Conservation (phyloP, 2,888 invertebrate species). For the Leptopilina syphax region DNA sequence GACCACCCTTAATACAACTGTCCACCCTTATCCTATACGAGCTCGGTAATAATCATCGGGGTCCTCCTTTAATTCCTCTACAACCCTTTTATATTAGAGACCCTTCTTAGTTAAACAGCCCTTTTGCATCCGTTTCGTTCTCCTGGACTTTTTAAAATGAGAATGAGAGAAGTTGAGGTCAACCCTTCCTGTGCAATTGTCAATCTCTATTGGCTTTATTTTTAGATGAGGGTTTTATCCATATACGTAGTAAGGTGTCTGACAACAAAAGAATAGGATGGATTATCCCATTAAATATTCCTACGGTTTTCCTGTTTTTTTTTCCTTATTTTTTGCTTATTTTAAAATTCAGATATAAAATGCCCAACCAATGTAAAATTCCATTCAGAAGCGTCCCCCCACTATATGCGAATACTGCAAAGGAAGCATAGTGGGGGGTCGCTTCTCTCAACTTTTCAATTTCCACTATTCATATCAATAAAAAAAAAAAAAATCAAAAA, state of each 20-base stretch:
- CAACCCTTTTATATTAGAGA: conserved; percentile 70
- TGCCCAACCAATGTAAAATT: too few relatives aligned
- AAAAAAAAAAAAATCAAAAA: too few relatives aligned
- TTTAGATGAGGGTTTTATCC: conserved; percentile 7
- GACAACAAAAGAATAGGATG: neutral
- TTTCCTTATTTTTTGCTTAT: neutral
- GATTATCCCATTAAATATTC: conserved; percentile 1
- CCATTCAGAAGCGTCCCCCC: too few relatives aligned
- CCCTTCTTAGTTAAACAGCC: conserved; percentile 71
- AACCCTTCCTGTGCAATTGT: conserved; percentile 38
- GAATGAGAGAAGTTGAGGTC: neutral
- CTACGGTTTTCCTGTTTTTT: neutral
- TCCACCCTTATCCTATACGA: conserved; percentile 40
- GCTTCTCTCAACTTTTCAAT: too few relatives aligned
- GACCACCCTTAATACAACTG: conserved; percentile 39
- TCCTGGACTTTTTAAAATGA: neutral
- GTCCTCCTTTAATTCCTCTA: conserved; percentile 70
- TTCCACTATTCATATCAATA: too few relatives aligned
- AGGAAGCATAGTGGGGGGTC: too few relatives aligned
- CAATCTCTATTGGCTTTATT: conserved; percentile 37
- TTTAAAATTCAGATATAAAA: too few relatives aligned
- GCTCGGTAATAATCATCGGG: conserved; percentile 47
- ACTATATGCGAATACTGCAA: too few relatives aligned
- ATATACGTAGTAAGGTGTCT: conserved; percentile 18
- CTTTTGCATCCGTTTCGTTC: conserved; percentile 53